Conservation (phyloP, 1,140 invertebrate species). For the Battus philenor region DNA sequence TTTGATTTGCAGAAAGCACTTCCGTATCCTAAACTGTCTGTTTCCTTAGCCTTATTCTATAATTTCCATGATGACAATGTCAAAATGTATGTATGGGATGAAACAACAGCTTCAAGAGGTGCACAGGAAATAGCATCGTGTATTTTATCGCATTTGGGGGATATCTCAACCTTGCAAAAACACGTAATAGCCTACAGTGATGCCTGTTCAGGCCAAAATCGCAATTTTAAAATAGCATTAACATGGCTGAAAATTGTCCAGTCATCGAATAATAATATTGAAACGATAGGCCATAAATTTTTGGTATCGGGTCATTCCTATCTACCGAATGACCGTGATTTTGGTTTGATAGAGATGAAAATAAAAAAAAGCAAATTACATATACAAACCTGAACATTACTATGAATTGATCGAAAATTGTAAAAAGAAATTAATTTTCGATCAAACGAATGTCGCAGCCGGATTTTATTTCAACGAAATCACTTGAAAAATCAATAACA, state of each 20-base stretch:
- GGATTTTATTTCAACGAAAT: too few relatives aligned
- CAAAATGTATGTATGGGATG: not conserved
- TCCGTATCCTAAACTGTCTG: constrained; percentile 9
- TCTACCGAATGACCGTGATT: constrained; percentile 16
- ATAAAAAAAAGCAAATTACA: not conserved
- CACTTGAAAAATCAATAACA: too few relatives aligned
- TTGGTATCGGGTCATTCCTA: constrained; percentile 20
- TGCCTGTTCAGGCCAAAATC: constrained; percentile 15
- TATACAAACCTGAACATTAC: not conserved
- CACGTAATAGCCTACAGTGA: constrained; percentile 17
- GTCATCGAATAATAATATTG: constrained; percentile 17
- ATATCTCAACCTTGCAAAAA: constrained; percentile 17
- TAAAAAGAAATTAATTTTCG: too few relatives aligned
- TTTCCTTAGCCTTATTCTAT: not conserved
- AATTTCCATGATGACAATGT: not conserved
- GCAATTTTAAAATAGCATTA: constrained; percentile 19
- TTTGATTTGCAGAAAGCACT: constrained; percentile 15
- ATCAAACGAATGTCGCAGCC: too few relatives aligned
- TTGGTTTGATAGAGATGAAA: not conserved
- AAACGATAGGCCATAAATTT: constrained; percentile 19
- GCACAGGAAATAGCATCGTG: not conserved
- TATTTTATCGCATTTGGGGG: not conserved
- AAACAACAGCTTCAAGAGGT: not conserved
- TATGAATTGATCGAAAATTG: too few relatives aligned
- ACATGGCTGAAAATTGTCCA: constrained; percentile 18